These are phyloP conservation scores for Apocheima hispidaria DNA, from an alignment of 2,888 invertebrate species.

Conservation along the genomic window DNA sequence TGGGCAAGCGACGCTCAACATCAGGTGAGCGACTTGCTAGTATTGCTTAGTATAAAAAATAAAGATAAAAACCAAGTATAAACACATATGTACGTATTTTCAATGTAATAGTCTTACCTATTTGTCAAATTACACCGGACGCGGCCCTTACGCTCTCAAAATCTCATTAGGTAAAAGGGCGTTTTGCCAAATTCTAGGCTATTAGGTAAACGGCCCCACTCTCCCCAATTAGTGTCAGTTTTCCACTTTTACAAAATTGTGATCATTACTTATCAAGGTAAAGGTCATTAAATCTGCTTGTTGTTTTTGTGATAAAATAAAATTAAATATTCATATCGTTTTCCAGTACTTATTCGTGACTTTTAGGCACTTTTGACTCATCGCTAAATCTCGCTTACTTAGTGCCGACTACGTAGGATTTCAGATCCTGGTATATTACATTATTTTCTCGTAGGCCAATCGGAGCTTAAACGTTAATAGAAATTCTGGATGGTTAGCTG, in stretches of 20 bases:
- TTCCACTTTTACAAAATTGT: constrained; percentile 22
- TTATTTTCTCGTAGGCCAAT: background rate
- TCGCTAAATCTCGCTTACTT: background rate
- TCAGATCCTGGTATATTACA: background rate
- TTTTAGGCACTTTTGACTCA: background rate
- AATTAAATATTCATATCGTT: background rate
- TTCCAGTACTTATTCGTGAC: background rate
- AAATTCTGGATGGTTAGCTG: too few relatives aligned
- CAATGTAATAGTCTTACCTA: background rate
- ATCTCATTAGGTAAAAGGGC: constrained; percentile 24
- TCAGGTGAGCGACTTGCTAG: too few relatives aligned
- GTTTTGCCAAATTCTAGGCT: constrained; percentile 20
- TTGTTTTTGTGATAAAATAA: too few relatives aligned
- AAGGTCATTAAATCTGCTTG: constrained; percentile 13
- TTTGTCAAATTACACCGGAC: background rate
- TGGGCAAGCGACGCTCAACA: too few relatives aligned
- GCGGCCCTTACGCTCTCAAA: constrained; percentile 1
- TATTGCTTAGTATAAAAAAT: too few relatives aligned
- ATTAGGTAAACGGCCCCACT: constrained; percentile 19
- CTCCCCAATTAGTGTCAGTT: constrained; percentile 31
- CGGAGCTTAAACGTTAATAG: too few relatives aligned
- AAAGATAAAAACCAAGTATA: background rate
- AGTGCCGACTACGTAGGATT: background rate
- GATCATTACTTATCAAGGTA: constrained; percentile 25
- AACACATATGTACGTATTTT: background rate